phyloP scores from a whole-genome alignment of 37 sponge, comb jelly and placozoan species.

The Bolinopsis microptera region DNA sequence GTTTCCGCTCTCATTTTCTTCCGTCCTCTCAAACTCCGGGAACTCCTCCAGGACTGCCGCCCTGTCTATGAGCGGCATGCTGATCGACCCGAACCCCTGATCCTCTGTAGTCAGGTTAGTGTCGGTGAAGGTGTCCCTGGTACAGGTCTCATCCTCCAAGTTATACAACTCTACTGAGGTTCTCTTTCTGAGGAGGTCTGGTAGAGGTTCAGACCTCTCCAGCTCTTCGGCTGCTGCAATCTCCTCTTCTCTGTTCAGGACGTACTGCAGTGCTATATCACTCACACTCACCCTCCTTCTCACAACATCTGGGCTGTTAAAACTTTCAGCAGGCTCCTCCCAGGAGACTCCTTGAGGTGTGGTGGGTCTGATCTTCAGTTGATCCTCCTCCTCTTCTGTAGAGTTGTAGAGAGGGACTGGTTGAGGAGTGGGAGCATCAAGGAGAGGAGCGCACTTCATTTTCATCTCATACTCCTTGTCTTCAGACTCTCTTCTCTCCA shows the following conservation, averaged over 20 bases:
- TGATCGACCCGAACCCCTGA: background rate
- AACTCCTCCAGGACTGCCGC: background rate
- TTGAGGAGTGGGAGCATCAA: background rate
- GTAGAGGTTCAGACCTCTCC: background rate
- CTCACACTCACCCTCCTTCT: background rate
- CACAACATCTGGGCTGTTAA: background rate
- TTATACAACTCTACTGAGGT: background rate
- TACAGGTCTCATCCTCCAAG: background rate
- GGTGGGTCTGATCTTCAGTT: background rate
- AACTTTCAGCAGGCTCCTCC: background rate
- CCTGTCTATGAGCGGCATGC: background rate
- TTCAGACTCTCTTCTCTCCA: background rate
- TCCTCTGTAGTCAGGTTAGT: conserved; percentile 6
- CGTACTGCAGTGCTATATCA: background rate
- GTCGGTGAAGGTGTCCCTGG: background rate
- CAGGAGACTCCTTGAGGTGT: background rate
- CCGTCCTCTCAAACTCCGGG: background rate
- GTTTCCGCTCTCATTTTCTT: background rate
- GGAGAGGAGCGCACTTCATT: background rate
- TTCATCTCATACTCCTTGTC: background rate
- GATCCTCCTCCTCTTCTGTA: background rate
- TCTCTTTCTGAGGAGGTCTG: background rate
- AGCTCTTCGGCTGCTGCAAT: background rate
- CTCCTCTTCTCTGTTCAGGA: background rate
- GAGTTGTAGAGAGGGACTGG: background rate